Base-by-base conservation (phyloP, 2,113 vertebrate species). In the Poeciliopsis prolifica region DNA sequence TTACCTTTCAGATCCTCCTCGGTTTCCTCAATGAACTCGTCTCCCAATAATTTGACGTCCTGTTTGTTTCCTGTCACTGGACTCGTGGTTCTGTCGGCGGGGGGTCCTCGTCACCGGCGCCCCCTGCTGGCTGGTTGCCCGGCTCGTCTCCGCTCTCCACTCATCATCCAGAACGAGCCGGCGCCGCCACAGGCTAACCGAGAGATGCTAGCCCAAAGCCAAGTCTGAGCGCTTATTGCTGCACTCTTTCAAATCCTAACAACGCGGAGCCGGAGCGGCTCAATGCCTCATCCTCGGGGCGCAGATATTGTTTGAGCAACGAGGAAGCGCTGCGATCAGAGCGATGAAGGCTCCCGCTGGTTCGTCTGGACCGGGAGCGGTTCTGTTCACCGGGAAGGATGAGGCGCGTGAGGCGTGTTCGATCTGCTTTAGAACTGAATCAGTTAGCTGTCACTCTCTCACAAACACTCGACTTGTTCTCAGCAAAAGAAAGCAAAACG, bases 211-310 rank as follows among this genome's bases (percentile, higher is more conserved):
- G 67, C 86, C 83, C 75, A 84, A 68, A 90, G 86, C 79, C 48
- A 66, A 77, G 75, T 75, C 67, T 70, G 72, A 74, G 66, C 31
- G 37, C 70, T 81, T 86, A 88, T 88, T 86, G 71, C 80, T 77
- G 75, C n/a, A 65, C 37, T 80, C 81, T 83, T 85, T 87, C 86
- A 86, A 83, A 88, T 85, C 73, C 77, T 79, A 80, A 68, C 24
- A 61, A 33, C 75, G 42, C 22, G 64, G 22, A 86, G 78, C 72
- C 42, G 14, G 19, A 51, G 71, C 73, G 24, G 72, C 78, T 82
- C 72, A 68, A 79, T 81, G 78, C 72, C 35, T 86, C 70, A 54
- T 81, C 82, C 67, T 74, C 37, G 54, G 65, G 77, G 73, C 78
- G 64, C 61, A 75, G 77, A 81, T 79, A 75, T 77, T 79, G 77